Evolutionary conservation across 2,888 invertebrate genomes (phyloP), one percentile per base, ranked within the genome.

Genomic region (Drosophila mettleri): DNA sequence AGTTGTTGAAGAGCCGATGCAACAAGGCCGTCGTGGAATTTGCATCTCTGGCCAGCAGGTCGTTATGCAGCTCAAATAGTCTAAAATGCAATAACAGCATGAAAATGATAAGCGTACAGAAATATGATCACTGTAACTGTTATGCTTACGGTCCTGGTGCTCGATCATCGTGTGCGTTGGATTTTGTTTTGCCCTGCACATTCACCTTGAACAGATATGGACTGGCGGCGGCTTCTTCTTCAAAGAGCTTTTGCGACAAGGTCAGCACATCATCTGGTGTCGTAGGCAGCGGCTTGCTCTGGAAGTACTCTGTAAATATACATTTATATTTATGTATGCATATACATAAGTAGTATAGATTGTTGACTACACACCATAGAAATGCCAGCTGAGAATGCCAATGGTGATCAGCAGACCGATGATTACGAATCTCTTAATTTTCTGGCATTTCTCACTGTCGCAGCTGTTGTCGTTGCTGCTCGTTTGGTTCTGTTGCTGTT

Each of bases 381-480:
- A 81, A 75, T 91, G 89, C 89, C 89, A 90, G 45, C 89, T 82
- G 16, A 90, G 75, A 43, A 90, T 83, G 60, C 72, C 82, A 39
- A 87, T 70, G 31, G 80, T 80, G 8, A 78, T 59, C 49, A 91
- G 57, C n/a, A 88, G 54, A 1, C 72, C 88, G 31, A 87, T 22
- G 16, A 88, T 72, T 9, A 90, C 71, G 41, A 87, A 89, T 66
- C 89, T 83, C 43, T 86, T 91, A 0, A 89, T 52, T 52, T 81
- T 85, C 53, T 85, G 82, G 57, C 89, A 86, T 57, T 76, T 87
- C 5, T 87, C 86, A 48, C 78, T 79, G 62, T 86, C 85, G 38
- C 74, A 74, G 31, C 34, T 74, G 55, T 39, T 61, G 68, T 53
- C 58, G 54, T 48, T 71, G 58, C 63, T 74, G 58, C 69, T 78